Evolutionary conservation across 2,797 vertebrate genomes (phyloP).

Genomic region (Buceros bicornis): DNA sequence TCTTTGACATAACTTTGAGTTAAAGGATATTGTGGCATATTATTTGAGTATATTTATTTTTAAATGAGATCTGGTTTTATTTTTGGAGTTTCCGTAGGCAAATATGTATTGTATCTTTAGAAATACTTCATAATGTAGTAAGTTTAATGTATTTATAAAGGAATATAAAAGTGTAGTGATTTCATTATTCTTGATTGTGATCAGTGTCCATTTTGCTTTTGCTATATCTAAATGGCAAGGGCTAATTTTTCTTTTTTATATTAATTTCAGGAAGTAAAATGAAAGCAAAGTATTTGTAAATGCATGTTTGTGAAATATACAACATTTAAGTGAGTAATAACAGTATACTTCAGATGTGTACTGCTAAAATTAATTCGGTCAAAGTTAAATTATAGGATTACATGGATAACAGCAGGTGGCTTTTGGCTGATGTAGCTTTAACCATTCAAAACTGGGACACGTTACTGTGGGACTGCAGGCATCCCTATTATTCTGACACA

Average conservation of each 20-base stretch:
- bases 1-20: neutral
- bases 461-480: neutral
- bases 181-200: neutral
- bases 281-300: neutral
- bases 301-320: neutral
- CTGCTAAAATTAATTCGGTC: neutral
- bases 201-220: neutral
- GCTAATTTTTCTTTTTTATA: neutral
- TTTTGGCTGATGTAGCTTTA: neutral
- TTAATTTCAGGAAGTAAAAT: neutral
- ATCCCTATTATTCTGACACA: neutral
- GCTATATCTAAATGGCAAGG: neutral
- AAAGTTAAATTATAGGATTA: neutral
- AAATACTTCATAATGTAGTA: neutral
- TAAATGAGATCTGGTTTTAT: neutral
- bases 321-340: neutral
- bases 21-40: neutral
- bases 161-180: neutral
- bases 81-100: neutral
- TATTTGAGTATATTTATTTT: neutral
- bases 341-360: neutral
- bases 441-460: neutral
- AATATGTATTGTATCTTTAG: neutral
- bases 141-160: neutral
- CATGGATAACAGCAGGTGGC: rapidly evolving